Base-by-base conservation (phyloP, 2,888 invertebrate species). In the Parapristionchus giblindavisi region DNA sequence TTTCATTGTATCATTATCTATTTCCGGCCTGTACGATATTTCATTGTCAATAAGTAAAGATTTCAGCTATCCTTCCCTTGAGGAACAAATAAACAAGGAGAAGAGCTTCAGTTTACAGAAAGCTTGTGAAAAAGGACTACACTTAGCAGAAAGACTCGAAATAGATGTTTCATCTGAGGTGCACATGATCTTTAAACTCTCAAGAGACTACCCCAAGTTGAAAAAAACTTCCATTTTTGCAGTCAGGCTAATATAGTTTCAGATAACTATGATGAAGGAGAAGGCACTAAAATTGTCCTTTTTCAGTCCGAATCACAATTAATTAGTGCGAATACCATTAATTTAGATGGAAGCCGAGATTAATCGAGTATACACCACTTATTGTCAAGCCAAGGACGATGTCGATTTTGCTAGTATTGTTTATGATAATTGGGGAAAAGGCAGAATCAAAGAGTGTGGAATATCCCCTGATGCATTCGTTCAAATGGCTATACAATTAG, bases 391-490 rank as follows among this genome's bases (percentile, higher is more conserved):
- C 0, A 56, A 56, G 0, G 72, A 78, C 40, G 81, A 84, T 43
- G 73, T 84, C 21, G 83, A 86, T 75, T 75, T 86, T 63, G 77
- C 82, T 29, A 78, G 82, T 27, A 71, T 79, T 6, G 32, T 71
- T 52, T 83, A 79, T 75, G 76, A 78, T 65, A 81, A 84, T 51
- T 88, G 80, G 56, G 87, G 86, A 56, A 87, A 84, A 75, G 86
- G 83, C 8, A 94, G 96, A 88, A 95, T 98, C 93, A 98, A 98
- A 90, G 92, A 92, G 74, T 94, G 94, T 86, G 92, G 92, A 73
- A 92, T 95, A 73, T 95, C 95, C 61, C 98, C 98, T 0, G 98
- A 98, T 90, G 97, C 96, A 24, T 98, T 92, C 89, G 93, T 98
- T 83, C 98, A 98, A 90, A 93, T 98, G 93, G 94, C 95, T 1